These are phyloP conservation scores for Temnopleurus reevesii DNA, from an alignment of 53 echinoderm and acorn worm genomes.

Conservation along the genomic window DNA sequence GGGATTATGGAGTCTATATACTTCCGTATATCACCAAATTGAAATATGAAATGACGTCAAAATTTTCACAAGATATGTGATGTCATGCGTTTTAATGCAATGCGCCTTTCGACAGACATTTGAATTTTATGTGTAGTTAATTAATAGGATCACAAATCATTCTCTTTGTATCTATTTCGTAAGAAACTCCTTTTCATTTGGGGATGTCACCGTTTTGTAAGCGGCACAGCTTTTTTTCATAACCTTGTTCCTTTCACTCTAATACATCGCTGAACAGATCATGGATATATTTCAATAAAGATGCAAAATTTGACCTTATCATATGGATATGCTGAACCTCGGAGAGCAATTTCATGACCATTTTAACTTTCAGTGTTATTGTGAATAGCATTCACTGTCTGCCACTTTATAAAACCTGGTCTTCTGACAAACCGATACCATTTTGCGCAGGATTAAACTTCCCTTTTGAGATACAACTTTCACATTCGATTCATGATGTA, in stretches of 20 bases:
- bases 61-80: background rate
- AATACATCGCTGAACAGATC: background rate
- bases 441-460: background rate
- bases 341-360: background rate
- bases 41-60: conserved; percentile 29
- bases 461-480: background rate
- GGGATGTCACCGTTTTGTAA: background rate
- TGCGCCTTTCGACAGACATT: background rate
- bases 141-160: conserved; percentile 15
- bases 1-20: conserved; percentile 33
- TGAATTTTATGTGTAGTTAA: background rate
- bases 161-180: background rate
- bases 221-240: background rate
- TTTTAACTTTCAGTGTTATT: background rate
- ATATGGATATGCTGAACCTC: background rate
- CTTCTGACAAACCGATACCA: background rate
- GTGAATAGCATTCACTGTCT: background rate
- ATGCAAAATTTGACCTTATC: conserved; percentile 22
- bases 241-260: too few relatives aligned
- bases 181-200: background rate
- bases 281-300: background rate
- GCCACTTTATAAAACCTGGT: background rate
- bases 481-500: background rate
- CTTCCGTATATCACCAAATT: conserved; percentile 14
- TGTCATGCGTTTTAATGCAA: background rate